phyloP scores from a whole-genome alignment of 2,797 vertebrate species.

The Pseudochirops cupreus region DNA sequence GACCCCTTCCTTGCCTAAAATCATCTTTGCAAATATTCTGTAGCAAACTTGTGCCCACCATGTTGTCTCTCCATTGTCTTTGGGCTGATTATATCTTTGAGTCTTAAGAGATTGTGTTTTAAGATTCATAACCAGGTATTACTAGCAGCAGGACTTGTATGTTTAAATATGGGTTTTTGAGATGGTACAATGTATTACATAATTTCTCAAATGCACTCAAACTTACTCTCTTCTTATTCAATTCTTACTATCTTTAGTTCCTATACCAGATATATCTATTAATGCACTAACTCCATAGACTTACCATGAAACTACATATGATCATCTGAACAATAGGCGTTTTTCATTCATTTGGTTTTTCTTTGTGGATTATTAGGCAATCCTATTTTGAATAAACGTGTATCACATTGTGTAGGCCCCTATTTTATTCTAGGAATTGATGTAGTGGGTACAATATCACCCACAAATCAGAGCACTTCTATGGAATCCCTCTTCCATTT shows the following conservation, averaged over 20 bases:
- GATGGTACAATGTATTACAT: neutral
- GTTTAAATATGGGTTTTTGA: neutral
- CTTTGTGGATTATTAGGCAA: neutral
- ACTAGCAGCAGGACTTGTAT: neutral
- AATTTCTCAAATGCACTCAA: neutral
- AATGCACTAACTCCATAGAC: neutral
- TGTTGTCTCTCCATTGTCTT: neutral
- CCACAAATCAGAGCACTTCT: neutral
- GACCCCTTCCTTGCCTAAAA: neutral
- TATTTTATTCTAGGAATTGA: neutral
- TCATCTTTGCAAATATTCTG: neutral
- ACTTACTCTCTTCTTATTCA: neutral
- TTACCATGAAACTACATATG: neutral
- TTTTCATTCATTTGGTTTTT: neutral
- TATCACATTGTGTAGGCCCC: neutral
- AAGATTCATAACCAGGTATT: neutral
- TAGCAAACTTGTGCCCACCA: neutral
- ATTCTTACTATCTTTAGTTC: neutral
- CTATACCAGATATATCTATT: neutral
- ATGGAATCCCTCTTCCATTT: neutral
- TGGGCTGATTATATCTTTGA: neutral
- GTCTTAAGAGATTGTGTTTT: neutral
- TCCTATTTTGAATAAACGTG: neutral
- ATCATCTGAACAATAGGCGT: neutral
- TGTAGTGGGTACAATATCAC: neutral